phyloP scores from a whole-genome alignment of 2,888 invertebrate species.

The Cephus spinipes region DNA sequence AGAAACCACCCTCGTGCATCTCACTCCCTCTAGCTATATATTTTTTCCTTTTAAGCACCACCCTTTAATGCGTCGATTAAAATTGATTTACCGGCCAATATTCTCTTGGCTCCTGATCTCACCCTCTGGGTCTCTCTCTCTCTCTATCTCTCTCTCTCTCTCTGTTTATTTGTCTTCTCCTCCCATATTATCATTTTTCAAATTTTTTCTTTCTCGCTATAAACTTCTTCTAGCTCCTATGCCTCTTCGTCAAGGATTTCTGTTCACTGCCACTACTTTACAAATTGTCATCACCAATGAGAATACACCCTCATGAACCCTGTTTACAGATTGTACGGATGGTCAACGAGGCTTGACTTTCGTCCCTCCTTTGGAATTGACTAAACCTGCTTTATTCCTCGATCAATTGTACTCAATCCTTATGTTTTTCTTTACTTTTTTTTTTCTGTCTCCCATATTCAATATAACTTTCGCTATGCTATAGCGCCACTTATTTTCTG shows the following conservation, averaged over 20 bases:
- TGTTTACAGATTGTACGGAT: neutral
- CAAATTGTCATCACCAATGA: neutral
- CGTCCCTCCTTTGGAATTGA: neutral
- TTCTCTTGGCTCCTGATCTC: neutral
- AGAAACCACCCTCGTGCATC: neutral
- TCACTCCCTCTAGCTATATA: neutral
- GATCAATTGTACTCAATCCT: neutral
- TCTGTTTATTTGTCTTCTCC: conserved; percentile 1
- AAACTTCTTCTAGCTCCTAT: neutral
- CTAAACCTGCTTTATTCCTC: neutral
- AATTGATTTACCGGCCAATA: conserved; percentile 3
- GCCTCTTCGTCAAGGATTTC: neutral
- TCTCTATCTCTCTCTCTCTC: neutral
- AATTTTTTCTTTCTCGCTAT: neutral
- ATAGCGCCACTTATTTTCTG: neutral
- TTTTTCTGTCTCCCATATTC: neutral
- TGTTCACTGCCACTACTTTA: neutral
- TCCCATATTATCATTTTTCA: neutral
- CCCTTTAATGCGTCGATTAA: conserved; percentile 3
- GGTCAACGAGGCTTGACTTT: neutral
- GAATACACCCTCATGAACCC: neutral
- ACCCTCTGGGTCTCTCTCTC: neutral
- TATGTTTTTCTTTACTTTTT: neutral
- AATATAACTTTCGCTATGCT: neutral
- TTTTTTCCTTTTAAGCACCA: neutral